Base-by-base conservation (phyloP, 2,888 invertebrate species). In the Pardosa pseudoannulata region DNA sequence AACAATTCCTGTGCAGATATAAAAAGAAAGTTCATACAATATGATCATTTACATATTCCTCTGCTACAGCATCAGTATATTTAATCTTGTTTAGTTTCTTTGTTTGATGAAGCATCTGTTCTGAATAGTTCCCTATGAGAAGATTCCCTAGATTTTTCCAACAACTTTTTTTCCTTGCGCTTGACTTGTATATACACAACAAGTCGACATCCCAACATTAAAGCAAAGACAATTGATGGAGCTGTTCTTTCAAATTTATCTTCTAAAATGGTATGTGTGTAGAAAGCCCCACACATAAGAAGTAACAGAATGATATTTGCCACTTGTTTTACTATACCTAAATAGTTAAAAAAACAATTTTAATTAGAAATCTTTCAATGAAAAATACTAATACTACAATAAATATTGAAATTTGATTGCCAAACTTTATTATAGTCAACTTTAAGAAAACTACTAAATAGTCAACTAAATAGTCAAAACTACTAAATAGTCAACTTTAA, bases 231-330 rank as follows among this genome's bases (percentile, higher is more conserved):
- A 41, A 90, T 88, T 16, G 90, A 89, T 23, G 90, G 90, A 27
- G 89, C 89, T 27, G 88, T 89, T 75, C 89, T 79, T 92, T 97
- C 97, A 91, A 97, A 95, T 89, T 96, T 96, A 92, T 97, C 97
- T 75, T 96, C 96, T 39, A 97, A 96, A 95, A 96, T 96, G 90
- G 96, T 95, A 91, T 97, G 97, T 16, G 97, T 97, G 92, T 98
- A 98, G 79, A 97, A 96, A 41, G 97, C 97, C 92, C 97, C 94
- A 88, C 97, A 91, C 94, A 97, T 98, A 89, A 98, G 92, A 74
- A 95, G 89, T 62, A 98, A 93, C 86, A 98, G 93, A 39, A 96
- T 94, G 11, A 96, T 93, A 92, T 98, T 98, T 64, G 97, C 96
- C 70, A 94, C 93, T 91, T 98, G 96, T 92, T 98, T 98, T 88